These are phyloP conservation scores for Elachura formosa DNA, from an alignment of 2,113 vertebrate species.

Conservation along the genomic window DNA sequence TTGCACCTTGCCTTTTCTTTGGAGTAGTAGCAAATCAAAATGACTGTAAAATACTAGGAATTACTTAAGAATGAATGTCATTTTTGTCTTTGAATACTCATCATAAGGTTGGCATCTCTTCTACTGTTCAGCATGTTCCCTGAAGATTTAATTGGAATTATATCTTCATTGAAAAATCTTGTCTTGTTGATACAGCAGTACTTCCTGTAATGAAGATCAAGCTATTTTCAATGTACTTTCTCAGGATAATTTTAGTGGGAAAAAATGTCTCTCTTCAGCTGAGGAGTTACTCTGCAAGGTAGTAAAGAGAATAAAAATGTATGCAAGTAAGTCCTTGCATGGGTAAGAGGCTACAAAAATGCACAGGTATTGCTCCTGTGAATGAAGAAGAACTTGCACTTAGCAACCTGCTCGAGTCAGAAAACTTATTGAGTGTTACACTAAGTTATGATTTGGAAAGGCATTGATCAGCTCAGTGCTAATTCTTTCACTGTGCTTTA, in stretches of 20 bases:
- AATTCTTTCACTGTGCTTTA: conserved; percentile 41
- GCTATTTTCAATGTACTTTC: not conserved
- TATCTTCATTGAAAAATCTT: not conserved
- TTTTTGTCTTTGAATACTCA: not conserved
- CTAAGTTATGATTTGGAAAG: conserved; percentile 37
- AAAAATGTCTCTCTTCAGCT: not conserved
- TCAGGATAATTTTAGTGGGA: not conserved
- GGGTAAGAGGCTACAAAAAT: not conserved
- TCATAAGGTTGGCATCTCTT: not conserved
- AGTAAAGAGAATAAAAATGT: not conserved
- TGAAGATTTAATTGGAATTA: not conserved
- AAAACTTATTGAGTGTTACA: not conserved
- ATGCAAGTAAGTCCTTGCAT: not conserved
- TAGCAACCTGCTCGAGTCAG: conserved; percentile 1
- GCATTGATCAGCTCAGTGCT: conserved; percentile 44
- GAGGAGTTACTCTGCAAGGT: not conserved
- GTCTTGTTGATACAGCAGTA: not conserved
- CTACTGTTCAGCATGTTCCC: not conserved
- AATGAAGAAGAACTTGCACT: not conserved
- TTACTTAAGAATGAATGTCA: not conserved
- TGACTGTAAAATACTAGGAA: not conserved
- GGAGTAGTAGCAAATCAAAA: not conserved
- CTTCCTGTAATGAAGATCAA: not conserved
- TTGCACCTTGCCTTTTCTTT: not conserved
- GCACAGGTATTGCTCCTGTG: not conserved